These are phyloP conservation scores for Tortricodes alternella DNA, from an alignment of 2,888 invertebrate genomes.

Conservation along the genomic window DNA sequence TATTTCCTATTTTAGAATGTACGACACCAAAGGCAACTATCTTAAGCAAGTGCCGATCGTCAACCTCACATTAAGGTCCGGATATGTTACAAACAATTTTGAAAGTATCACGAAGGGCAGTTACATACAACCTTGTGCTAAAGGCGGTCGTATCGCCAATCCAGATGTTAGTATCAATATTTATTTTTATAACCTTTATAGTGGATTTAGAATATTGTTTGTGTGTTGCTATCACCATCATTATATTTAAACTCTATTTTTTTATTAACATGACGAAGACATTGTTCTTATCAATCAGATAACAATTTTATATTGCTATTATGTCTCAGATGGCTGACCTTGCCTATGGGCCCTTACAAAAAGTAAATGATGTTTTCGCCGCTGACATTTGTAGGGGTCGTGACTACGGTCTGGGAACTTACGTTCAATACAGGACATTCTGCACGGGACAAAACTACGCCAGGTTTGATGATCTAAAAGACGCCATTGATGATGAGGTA, in stretches of 20 bases:
- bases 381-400: background rate
- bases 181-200: background rate
- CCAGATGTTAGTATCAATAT: background rate
- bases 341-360: background rate
- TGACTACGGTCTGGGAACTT: background rate
- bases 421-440: background rate
- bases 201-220: too few species aligned
- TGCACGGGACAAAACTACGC: background rate
- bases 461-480: background rate
- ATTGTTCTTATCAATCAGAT: too few species aligned
- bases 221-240: too few species aligned
- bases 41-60: slow-evolving; percentile 8
- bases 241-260: too few species aligned
- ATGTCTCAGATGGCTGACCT: background rate
- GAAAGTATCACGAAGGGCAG: slow-evolving; percentile 11
- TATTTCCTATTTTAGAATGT: background rate
- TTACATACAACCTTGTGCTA: background rate
- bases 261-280: too few species aligned
- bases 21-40: slow-evolving; percentile 7
- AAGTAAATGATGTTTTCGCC: background rate
- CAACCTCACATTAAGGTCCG: slow-evolving; percentile 21
- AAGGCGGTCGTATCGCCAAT: background rate
- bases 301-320: background rate
- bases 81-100: slow-evolving; percentile 14
- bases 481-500: background rate